Conservation (phyloP, 2,888 invertebrate genomes). For the Nemurella pictetii region DNA sequence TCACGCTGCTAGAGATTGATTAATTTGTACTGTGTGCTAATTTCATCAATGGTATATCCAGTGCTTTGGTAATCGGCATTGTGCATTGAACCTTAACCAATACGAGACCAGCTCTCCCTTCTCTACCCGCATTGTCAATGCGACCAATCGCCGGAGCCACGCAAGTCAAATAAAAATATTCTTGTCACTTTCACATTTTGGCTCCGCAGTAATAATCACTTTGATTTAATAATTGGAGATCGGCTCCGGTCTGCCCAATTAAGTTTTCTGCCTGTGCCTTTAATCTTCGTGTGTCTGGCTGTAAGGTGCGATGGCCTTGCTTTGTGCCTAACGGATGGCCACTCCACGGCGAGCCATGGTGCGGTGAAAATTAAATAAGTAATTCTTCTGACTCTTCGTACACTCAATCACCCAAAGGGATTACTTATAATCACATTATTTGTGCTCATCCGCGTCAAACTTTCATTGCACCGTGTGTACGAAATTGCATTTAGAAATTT, state of each 20-base stretch:
- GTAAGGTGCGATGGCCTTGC: background rate
- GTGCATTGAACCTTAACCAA: background rate
- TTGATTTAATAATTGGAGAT: background rate
- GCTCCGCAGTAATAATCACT: background rate
- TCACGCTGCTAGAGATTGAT: background rate
- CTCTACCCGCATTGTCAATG: background rate
- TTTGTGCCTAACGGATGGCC: background rate
- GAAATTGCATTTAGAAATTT: background rate
- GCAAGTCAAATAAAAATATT: background rate
- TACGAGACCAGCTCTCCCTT: background rate
- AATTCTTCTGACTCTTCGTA: background rate
- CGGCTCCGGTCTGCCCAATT: background rate
- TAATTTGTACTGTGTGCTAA: background rate
- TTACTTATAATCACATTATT: background rate
- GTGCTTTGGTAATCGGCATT: background rate
- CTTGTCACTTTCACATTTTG: background rate
- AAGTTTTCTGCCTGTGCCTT: no score
- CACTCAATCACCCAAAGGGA: background rate
- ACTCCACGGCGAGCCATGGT: background rate
- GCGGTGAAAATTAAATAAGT: background rate
- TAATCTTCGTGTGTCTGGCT: no score
- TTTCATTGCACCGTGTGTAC: background rate
- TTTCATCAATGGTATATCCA: background rate
- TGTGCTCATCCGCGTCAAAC: background rate
- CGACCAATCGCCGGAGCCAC: background rate